Percentiles rank a stretch among this genome's conserved stretches.
Conservation (phyloP, 2,113 vertebrate genomes). For the Ophthalmolycus amberensis region DNA sequence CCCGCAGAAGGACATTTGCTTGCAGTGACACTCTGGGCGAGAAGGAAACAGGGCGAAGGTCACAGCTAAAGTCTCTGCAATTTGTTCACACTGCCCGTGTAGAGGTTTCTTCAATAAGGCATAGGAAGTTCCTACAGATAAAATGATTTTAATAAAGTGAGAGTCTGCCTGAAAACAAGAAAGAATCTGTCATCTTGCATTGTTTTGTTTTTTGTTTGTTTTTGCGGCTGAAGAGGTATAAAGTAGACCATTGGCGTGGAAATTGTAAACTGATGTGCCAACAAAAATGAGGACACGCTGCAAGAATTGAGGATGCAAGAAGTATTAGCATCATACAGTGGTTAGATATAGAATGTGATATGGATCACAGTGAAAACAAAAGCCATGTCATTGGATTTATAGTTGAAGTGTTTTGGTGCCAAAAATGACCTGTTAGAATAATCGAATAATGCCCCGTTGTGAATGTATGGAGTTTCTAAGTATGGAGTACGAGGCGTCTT, state of each 20-base stretch:
- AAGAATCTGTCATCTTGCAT: constrained; percentile 48
- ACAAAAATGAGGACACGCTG: constrained; percentile 76
- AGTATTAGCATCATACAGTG: constrained; percentile 47
- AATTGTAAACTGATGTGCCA: constrained; percentile 60
- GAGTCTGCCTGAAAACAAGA: constrained; percentile 32
- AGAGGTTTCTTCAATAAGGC: constrained; percentile 24
- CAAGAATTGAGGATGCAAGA: constrained; percentile 55
- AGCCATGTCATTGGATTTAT: not conserved
- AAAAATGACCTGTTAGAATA: not conserved
- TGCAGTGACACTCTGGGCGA: constrained; percentile 48
- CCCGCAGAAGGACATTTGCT: constrained; percentile 61
- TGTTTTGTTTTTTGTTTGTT: constrained; percentile 26
- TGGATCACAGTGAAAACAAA: constrained; percentile 9
- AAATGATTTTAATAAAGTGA: constrained; percentile 39
- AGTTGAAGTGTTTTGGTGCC: not conserved
- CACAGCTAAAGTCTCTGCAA: constrained; percentile 36
- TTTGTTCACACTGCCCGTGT: constrained; percentile 31
- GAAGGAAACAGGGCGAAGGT: constrained; percentile 60
- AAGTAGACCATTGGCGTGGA: constrained; percentile 73
- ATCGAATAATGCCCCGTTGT: not conserved
- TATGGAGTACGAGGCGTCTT: no score
- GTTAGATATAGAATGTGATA: constrained; percentile 10
- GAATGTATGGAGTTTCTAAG: not conserved
- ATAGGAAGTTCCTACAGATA: not conserved
- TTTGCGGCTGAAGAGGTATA: constrained; percentile 33